Evolutionary conservation across 2,888 invertebrate genomes (phyloP), one percentile per base, ranked within the genome.

Genomic region (Loripinus fragilis): DNA sequence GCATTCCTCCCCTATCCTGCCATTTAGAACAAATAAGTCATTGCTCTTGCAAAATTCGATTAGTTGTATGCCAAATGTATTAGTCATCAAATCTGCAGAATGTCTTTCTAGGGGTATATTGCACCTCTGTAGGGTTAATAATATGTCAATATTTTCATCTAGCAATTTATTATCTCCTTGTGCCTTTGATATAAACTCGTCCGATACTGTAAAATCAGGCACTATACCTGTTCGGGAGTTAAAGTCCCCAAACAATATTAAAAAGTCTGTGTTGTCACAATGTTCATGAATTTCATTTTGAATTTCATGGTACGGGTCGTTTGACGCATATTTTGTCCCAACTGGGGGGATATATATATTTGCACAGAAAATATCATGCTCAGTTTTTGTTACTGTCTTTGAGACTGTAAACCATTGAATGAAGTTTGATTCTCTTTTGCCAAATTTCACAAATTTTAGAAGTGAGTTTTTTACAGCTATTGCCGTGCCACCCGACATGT

Each of bases 1-100:
- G 2, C 10, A 30, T 7, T 69, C 50, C 5, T 2, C n/a, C 50
- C 30, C 38, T 12, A 48, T 23, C 10, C 69, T 45, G n/a, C 69
- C 69, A 50, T 69, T 69, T 50, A 69, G 7, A 33, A 69, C 50
- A 23, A 69, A 50, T 8, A 69, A 10, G 50, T 69, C 42, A 69
- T 69, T 69, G n/a, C 42, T 48, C 17, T 30, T 48, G 30, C 69
- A 69, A 33, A 69, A 28, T 30, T 69, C 69, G 48, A 69, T 30
- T 12, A 69, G 50, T 69, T 69, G 69, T 8, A 30, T 25, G 8
- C 69, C 48, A 33, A 28, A 69, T 17, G 45, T 48, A 50, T 69
- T 69, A 23, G 30, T 28, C 45, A 28, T 69, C 33, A 28, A 30
- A 28, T 69, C 69, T 2, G 50, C 50, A 30, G 69, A 48, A n/a